A percentile compares a stretch with the other conserved stretches of the same genome.
Evolutionary conservation across 2,797 vertebrate genomes (phyloP).

Genomic region (Iguana delicatissima): DNA sequence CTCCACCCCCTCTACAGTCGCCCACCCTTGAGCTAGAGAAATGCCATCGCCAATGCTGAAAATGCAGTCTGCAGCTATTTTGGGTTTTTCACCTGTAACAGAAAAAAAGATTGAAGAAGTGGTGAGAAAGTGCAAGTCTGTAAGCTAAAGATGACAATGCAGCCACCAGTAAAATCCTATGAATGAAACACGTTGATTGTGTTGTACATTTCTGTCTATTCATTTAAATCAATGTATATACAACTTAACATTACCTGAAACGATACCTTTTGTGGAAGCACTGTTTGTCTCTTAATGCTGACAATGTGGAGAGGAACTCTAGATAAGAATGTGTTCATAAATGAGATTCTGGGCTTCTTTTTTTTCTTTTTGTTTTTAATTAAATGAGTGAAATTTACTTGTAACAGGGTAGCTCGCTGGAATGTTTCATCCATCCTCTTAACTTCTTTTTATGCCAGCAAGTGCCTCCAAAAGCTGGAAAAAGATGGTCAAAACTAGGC

Average conservation of each 20-base stretch:
- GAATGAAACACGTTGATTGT: not conserved
- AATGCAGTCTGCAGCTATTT: too few relatives aligned
- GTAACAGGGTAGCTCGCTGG: too few relatives aligned
- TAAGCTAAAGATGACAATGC: not conserved
- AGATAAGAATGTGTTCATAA: not conserved
- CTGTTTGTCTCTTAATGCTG: not conserved
- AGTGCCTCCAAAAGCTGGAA: too few relatives aligned
- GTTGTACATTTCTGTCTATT: not conserved
- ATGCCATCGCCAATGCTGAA: too few relatives aligned
- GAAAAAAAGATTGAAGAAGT: not conserved
- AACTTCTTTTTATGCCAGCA: too few relatives aligned
- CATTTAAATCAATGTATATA: not conserved
- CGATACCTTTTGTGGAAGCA: not conserved
- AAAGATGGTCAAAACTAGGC: too few relatives aligned
- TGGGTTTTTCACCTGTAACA: too few relatives aligned
- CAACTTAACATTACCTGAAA: not conserved
- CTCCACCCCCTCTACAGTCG: too few relatives aligned
- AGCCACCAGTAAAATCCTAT: not conserved
- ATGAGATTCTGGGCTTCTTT: not conserved
- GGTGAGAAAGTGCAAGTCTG: not conserved
- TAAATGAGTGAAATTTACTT: too few relatives aligned
- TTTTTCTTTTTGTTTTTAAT: not conserved
- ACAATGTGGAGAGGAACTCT: not conserved
- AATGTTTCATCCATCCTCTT: too few relatives aligned
- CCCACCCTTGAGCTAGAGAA: too few relatives aligned